Conservation (phyloP, 2,797 vertebrate species). For the Sardinella longiceps region DNA sequence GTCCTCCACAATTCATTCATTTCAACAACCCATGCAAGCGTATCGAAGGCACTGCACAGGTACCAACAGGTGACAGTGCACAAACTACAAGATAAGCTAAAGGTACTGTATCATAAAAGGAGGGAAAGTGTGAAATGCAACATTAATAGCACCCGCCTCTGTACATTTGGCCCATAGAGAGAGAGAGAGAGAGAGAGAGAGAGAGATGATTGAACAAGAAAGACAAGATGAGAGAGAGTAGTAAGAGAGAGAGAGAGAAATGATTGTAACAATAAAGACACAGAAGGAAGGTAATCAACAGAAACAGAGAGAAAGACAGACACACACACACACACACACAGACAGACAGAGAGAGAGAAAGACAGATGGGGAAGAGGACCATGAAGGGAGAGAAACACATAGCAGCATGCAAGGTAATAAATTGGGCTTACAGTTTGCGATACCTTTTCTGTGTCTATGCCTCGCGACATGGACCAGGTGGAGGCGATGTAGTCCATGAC, state of each 20-base stretch:
- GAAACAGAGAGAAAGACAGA: neutral
- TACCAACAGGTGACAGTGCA: too few relatives aligned
- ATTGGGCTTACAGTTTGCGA: conserved; percentile 42
- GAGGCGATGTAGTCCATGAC: conserved; percentile 99
- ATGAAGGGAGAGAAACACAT: neutral
- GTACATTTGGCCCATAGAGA: too few relatives aligned
- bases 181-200: conserved; percentile 4
- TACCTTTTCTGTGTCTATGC: conserved; percentile 96
- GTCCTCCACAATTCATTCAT: too few relatives aligned
- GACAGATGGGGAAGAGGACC: neutral
- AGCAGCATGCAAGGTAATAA: conserved; percentile 42
- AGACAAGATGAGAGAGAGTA: neutral
- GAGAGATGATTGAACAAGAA: neutral
- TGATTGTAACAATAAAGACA: too few relatives aligned
- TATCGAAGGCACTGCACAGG: too few relatives aligned
- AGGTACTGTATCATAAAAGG: too few relatives aligned
- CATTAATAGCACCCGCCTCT: too few relatives aligned
- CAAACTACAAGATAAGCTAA: too few relatives aligned
- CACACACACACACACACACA: neutral
- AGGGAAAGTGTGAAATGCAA: neutral
- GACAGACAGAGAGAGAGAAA: neutral
- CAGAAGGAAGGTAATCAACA: too few relatives aligned
- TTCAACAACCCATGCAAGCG: too few relatives aligned
- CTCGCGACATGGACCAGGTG: conserved; percentile 98
- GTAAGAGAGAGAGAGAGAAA: neutral